Percentiles rank a stretch among this genome's conserved stretches.
Evolutionary conservation across 2,113 vertebrate species (phyloP).

Genomic region (Mirounga angustirostris): DNA sequence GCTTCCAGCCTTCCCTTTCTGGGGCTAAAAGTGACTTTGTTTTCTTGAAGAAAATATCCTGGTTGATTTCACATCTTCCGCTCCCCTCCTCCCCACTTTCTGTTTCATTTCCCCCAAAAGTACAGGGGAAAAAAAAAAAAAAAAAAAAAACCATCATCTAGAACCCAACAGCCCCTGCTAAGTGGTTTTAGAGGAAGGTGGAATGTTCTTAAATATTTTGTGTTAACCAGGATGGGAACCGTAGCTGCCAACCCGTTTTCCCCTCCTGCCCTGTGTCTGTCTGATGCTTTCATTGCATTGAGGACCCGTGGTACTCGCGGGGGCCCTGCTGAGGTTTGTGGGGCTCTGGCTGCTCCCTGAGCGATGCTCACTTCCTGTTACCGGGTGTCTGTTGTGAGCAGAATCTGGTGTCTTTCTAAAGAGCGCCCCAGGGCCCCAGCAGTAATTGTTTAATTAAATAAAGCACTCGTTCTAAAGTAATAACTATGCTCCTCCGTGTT

Average conservation of each 20-base stretch:
- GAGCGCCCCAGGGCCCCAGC: not conserved
- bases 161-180: not conserved
- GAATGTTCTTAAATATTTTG: not conserved
- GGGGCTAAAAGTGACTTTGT: not conserved
- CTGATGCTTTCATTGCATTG: not conserved
- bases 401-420: not conserved
- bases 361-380: rapidly evolving
- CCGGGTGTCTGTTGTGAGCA: not conserved
- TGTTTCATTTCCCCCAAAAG: not conserved
- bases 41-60: not conserved
- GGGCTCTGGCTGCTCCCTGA: not conserved
- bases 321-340: not conserved
- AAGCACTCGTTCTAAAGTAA: slow-evolving; percentile 31
- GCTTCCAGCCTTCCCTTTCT: not conserved
- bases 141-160: not conserved
- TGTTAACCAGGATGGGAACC: not conserved
- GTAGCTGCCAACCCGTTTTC: rapidly evolving
- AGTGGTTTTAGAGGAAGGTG: not conserved
- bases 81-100: not conserved
- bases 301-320: rapidly evolving
- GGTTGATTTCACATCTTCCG: not conserved
- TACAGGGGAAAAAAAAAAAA: not conserved
- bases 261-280: rapidly evolving
- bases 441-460: slow-evolving; percentile 54
- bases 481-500: rapidly evolving